These are phyloP conservation scores for Hydropotes inermis DNA, from an alignment of 2,113 vertebrate genomes.

Conservation along the genomic window DNA sequence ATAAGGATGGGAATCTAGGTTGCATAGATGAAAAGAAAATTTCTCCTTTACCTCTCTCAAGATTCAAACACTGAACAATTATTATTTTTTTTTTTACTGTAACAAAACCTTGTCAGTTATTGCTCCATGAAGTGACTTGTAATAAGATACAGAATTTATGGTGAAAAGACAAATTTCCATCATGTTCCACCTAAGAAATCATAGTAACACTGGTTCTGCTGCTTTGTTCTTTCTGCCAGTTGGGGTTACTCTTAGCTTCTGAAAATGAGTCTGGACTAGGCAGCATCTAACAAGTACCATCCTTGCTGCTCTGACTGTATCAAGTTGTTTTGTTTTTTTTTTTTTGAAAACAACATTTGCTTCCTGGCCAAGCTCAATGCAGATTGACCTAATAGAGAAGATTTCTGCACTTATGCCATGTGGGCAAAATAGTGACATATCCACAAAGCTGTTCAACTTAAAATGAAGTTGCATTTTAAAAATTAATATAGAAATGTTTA, in stretches of 20 bases:
- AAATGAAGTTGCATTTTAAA: neutral
- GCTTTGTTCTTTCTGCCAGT: neutral
- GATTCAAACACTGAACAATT: neutral
- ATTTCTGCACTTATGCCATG: neutral
- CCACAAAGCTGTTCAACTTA: neutral
- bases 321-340: neutral
- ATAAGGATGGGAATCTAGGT: neutral
- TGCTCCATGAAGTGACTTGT: neutral
- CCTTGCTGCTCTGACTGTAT: neutral
- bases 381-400: neutral
- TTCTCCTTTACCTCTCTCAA: neutral
- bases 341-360: neutral
- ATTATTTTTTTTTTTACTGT: neutral
- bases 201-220: neutral
- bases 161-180: neutral
- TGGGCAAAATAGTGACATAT: neutral
- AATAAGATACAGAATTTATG: neutral
- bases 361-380: neutral
- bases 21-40: neutral
- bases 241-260: neutral
- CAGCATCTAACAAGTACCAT: neutral
- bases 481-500: neutral
- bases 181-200: neutral
- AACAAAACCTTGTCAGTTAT: neutral
- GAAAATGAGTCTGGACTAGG: neutral